These are phyloP conservation scores for Pterocles orientalis DNA, from an alignment of 2,113 vertebrate species.

Conservation along the genomic window DNA sequence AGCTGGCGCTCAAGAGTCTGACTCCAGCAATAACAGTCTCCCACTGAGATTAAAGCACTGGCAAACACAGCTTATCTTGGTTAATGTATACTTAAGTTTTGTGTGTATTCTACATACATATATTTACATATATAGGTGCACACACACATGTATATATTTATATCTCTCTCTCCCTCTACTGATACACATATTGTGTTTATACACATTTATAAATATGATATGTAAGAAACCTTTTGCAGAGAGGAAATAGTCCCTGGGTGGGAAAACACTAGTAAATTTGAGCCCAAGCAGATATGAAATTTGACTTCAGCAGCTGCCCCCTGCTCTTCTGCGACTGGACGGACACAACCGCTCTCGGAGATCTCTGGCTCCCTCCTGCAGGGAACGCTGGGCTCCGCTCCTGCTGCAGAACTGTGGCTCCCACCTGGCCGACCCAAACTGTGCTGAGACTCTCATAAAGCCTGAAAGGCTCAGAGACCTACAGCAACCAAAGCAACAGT, in stretches of 20 bases:
- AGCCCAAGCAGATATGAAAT: background rate
- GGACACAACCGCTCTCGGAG: background rate
- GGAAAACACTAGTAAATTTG: background rate
- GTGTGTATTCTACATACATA: conserved; percentile 56
- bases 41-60: conserved; percentile 73
- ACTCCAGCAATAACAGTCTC: conserved; percentile 73
- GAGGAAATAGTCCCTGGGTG: background rate
- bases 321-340: background rate
- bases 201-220: conserved; percentile 52
- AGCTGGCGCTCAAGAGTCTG: conserved; percentile 66
- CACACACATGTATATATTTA: conserved; percentile 51
- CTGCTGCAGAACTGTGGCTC: background rate
- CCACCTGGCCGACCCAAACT: background rate
- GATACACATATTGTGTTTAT: conserved; percentile 53
- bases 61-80: conserved; percentile 70
- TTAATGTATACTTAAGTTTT: conserved; percentile 66
- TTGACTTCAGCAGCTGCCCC: background rate
- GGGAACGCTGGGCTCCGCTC: background rate
- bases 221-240: background rate
- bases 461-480: background rate
- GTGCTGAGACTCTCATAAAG: background rate
- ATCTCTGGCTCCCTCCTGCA: background rate
- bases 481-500: background rate
- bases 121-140: conserved; percentile 42
- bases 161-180: conserved; percentile 23